Base-by-base conservation (phyloP, 2,113 vertebrate species). In the Toxotes jaculatrix region DNA sequence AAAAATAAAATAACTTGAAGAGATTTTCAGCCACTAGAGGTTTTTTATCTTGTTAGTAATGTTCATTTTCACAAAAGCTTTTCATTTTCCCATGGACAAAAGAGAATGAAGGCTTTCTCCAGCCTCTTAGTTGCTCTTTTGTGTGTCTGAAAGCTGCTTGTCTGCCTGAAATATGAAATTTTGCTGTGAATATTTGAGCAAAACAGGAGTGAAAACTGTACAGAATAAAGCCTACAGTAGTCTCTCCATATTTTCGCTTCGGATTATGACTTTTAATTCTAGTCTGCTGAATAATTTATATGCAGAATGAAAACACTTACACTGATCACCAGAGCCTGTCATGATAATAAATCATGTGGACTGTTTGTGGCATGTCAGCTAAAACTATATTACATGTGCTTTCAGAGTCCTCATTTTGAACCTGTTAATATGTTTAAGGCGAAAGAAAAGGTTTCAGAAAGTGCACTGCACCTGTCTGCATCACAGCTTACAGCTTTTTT, bases 401-500 rank as follows among this genome's bases (percentile, higher is more conserved):
- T 31, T 80, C 60, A 57, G 43, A 77, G 65, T 74, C 84, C 81
- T 66, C 49, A 64, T 76, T 87, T 77, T 89, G 85, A 85, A 91
- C 65, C 49, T 66, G 73, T 70, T 79, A 77, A 85, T 75, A 78
- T 55, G 59, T 72, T 77, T 74, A 70, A 81, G 79, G 79, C 34
- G 42, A 61, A 72, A 76, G 16, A 61, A 51, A 63, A 68, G 51
- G 43, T 74, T 85, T 74, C 1, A 8, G 19, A 80, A 65, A 59
- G 69, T 61, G 51, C 47, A 45, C 53, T 74, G 83, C 87, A 89
- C 89, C 86, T 93, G 86, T 85, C 34, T 77, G 75, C 82, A 81
- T 89, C 76, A 34, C 75, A 78, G 82, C 82, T 80, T 82, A 64
- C 51, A 66, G 74, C 47, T 65, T 88, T 81, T 62, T 75, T 56